Evolutionary conservation across 2,797 vertebrate genomes (phyloP).

Genomic region (Trachurus trachurus): DNA sequence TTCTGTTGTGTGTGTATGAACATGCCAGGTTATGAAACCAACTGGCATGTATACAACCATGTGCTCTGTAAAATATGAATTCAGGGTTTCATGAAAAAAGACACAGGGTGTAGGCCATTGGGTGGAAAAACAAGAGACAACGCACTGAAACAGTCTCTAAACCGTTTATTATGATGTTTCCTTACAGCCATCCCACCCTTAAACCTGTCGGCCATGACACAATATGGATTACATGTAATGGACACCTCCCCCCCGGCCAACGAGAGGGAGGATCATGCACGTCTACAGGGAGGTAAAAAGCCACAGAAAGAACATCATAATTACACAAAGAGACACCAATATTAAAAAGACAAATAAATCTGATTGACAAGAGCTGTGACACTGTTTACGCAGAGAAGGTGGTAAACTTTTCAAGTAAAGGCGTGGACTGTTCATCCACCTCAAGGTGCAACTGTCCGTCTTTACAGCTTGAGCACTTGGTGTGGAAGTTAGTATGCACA

Average conservation of each 20-base stretch:
- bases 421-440: slow-evolving; percentile 56
- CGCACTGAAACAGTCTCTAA: slow-evolving; percentile 46
- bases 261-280: slow-evolving; percentile 55
- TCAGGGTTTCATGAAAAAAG: background rate
- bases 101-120: background rate
- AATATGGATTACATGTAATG: slow-evolving; percentile 68
- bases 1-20: background rate
- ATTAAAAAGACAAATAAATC: slow-evolving; percentile 69
- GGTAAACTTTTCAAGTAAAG: slow-evolving; percentile 83
- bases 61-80: background rate
- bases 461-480: slow-evolving; percentile 69
- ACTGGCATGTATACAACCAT: too few relatives aligned
- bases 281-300: slow-evolving; percentile 68
- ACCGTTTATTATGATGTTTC: slow-evolving; percentile 82
- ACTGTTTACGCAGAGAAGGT: slow-evolving; percentile 64
- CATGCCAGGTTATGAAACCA: background rate
- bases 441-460: slow-evolving; percentile 57
- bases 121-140: slow-evolving; percentile 18
- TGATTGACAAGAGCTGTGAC: slow-evolving; percentile 67
- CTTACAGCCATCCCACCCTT: slow-evolving; percentile 57
- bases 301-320: slow-evolving; percentile 69
- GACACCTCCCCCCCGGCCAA: slow-evolving; percentile 50
- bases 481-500: slow-evolving; percentile 61
- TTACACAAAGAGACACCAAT: slow-evolving; percentile 67
- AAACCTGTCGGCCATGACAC: slow-evolving; percentile 64